phyloP scores from a whole-genome alignment of 2,888 invertebrate species.

The Sarcophaga rosellei region DNA sequence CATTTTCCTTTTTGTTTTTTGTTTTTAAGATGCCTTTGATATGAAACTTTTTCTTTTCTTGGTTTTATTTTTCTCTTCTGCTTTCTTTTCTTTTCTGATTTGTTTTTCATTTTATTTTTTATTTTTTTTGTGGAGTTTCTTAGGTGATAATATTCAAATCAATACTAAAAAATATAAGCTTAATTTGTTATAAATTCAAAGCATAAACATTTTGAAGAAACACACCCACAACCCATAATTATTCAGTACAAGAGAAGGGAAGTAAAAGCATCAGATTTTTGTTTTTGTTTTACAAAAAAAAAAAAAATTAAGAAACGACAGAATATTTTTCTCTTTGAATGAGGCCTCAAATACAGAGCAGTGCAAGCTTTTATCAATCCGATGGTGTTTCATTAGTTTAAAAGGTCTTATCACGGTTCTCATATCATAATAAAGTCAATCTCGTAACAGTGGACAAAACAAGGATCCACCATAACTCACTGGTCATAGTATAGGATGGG shows the following conservation, averaged over 20 bases:
- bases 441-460: no score
- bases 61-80: neutral
- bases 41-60: conserved; percentile 44
- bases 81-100: conserved; percentile 15
- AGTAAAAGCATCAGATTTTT: conserved; percentile 19
- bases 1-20: neutral
- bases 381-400: no score
- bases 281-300: conserved; percentile 38
- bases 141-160: conserved; percentile 67
- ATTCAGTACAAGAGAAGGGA: neutral
- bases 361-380: neutral
- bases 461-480: no score
- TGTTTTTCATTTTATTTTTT: conserved; percentile 27
- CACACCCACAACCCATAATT: neutral
- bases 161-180: conserved; percentile 49
- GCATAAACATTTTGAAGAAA: neutral
- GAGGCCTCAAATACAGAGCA: conserved; percentile 10
- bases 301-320: neutral
- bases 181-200: conserved; percentile 41
- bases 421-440: no score
- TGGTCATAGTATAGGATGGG: no score
- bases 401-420: no score
- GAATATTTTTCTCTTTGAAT: neutral
- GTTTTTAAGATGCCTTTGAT: conserved; percentile 39
- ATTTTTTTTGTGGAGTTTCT: conserved; percentile 46